Evolutionary conservation across 2,888 invertebrate genomes (phyloP).

Genomic region (Latrodectus hesperus): DNA sequence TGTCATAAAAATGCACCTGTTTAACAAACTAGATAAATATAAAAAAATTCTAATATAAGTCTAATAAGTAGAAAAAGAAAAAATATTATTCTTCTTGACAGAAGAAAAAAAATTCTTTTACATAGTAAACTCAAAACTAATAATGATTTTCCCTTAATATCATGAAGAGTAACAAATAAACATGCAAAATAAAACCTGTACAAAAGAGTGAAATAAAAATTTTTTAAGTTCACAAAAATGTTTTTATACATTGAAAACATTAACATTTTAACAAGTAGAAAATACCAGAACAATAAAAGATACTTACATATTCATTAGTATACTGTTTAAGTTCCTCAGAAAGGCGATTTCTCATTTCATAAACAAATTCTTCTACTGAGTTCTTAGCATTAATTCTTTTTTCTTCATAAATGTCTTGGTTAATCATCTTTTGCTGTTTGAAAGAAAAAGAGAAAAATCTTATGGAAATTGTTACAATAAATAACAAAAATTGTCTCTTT

Average conservation of each 20-base stretch:
- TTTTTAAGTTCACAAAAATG: no score
- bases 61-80: no score
- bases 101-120: no score
- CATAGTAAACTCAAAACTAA: no score
- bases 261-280: background rate
- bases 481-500: background rate
- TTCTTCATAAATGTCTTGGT: slow-evolving; percentile 92
- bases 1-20: no score
- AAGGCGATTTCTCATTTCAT: slow-evolving; percentile 93
- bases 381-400: slow-evolving; percentile 96
- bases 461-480: background rate
- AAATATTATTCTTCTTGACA: no score
- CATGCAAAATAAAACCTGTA: no score
- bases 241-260: background rate
- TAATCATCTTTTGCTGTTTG: slow-evolving; percentile 84
- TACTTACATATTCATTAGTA: slow-evolving; percentile 52
- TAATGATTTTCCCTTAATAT: no score
- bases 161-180: no score
- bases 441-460: background rate
- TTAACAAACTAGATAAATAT: no score
- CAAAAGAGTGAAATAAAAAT: no score
- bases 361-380: slow-evolving; percentile 97
- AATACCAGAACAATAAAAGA: background rate
- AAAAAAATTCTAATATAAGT: no score
- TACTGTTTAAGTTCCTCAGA: slow-evolving; percentile 79